Evolutionary conservation across 2,113 vertebrate species (phyloP).

Genomic region (Gallinago paraguaiae): DNA sequence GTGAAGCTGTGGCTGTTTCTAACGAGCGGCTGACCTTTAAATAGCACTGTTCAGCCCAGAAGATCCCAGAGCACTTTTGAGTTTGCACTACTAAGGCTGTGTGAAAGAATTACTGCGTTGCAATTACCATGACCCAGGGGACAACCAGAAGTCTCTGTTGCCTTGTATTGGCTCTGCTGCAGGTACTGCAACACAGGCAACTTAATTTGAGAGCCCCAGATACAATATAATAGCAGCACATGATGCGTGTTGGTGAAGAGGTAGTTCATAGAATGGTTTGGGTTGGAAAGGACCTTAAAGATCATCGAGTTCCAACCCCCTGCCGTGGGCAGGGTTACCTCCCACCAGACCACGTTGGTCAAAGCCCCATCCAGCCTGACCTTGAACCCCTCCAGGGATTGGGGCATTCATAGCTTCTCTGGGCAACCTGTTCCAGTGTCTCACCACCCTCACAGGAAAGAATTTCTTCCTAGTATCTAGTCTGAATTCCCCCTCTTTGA

Average conservation of each 20-base stretch:
- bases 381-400: neutral
- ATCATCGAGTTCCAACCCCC: neutral
- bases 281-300: neutral
- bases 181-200: neutral
- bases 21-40: neutral
- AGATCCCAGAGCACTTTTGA: neutral
- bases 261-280: neutral
- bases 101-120: neutral
- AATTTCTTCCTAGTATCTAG: neutral
- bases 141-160: neutral
- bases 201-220: neutral
- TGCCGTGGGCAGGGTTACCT: neutral
- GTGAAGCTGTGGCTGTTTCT: neutral
- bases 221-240: neutral
- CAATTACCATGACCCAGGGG: neutral
- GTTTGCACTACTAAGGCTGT: neutral
- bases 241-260: rapidly evolving
- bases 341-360: neutral
- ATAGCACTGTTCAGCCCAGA: neutral
- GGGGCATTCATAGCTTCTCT: neutral
- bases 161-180: neutral
- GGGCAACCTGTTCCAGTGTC: neutral
- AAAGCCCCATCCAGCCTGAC: neutral
- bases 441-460: neutral
- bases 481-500: neutral